Evolutionary conservation across 2,113 vertebrate genomes (phyloP), one percentile per base, ranked within the genome.

Genomic region (Argyrosomus japonicus): DNA sequence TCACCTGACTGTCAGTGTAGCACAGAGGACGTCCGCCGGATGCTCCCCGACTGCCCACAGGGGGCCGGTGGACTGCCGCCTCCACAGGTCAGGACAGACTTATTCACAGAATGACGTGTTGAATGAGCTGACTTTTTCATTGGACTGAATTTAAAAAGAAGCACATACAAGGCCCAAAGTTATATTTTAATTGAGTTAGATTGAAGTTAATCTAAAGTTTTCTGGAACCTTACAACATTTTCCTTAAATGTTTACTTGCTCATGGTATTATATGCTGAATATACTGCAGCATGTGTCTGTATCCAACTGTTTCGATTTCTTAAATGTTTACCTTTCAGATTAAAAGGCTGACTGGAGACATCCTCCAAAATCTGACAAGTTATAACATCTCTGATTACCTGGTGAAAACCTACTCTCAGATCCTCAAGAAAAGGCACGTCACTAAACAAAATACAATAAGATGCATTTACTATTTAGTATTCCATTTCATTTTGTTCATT

Each of bases 301-400:
- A 25, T 64, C 14, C 29, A 23, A 21, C 56, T 14, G 13, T 15
- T 63, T 3, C 36, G 13, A 29, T 13, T 0, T 5, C 47, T 72
- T 50, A 40, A 40, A 40, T 68, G 80, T 1, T 77, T 19, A 3
- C 50, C 63, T 83, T 68, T 78, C 78, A 96, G 95, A 89, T 93
- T 0, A 94, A 90, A 76, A 93, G 92, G 56, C 23, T 71, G 12
- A 95, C 95, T 29, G 95, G 95, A 18, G 98, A 99, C 84, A 87
- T 96, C 79, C 96, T 99, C 56, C 98, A 98, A 93, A 97, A 99
- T 81, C 90, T 99, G 89, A 99, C 98, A 0, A 96, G 95, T 27
- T 97, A 96, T 71, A 99, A 99, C 85, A 94, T 99, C 88, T 97
- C 97, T 0, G 98, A 99, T 93, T 99, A 99, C 79, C 95, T 99